These are phyloP conservation scores for Drosophila barbarae DNA, from an alignment of 2,888 invertebrate genomes.

Conservation along the genomic window DNA sequence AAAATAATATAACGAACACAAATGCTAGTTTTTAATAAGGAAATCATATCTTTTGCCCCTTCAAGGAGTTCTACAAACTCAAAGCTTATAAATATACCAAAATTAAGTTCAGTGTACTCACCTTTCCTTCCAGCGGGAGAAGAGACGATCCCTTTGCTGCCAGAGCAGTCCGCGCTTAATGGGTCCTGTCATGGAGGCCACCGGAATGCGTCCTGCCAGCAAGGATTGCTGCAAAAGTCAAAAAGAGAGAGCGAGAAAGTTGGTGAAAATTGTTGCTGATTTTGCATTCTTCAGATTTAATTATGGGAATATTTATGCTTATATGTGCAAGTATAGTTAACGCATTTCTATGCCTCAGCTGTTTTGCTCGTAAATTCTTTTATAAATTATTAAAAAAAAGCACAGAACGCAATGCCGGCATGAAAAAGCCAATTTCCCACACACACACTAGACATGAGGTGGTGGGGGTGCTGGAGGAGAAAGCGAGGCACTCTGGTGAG, in stretches of 20 bases:
- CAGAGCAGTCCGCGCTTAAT: conserved; percentile 84
- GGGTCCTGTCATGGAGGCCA: conserved; percentile 81
- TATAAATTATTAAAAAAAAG: conserved; percentile 60
- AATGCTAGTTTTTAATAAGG: not conserved
- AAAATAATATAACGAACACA: not conserved
- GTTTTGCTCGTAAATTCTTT: conserved; percentile 64
- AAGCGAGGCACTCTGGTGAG: conserved; percentile 37
- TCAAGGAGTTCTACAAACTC: not conserved
- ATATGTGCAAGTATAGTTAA: conserved; percentile 30
- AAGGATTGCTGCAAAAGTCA: conserved; percentile 77
- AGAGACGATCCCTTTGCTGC: conserved; percentile 84
- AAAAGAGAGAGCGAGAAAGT: conserved; percentile 3
- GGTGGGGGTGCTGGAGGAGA: conserved; percentile 19
- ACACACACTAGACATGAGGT: conserved; percentile 22
- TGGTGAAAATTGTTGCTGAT: conserved; percentile 43
- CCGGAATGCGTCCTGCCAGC: conserved; percentile 79
- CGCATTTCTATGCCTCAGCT: conserved; percentile 56
- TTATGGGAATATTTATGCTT: conserved; percentile 31
- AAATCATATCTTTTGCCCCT: no score
- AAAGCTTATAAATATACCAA: not conserved
- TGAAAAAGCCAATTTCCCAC: conserved; percentile 41
- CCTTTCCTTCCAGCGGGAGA: conserved; percentile 85
- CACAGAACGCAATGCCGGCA: conserved; percentile 22
- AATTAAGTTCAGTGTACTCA: conserved; percentile 52
- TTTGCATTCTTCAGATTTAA: conserved; percentile 56